These are phyloP conservation scores for Micromussa lordhowensis DNA, from an alignment of 92 coral and sea anemone species.

Conservation along the genomic window DNA sequence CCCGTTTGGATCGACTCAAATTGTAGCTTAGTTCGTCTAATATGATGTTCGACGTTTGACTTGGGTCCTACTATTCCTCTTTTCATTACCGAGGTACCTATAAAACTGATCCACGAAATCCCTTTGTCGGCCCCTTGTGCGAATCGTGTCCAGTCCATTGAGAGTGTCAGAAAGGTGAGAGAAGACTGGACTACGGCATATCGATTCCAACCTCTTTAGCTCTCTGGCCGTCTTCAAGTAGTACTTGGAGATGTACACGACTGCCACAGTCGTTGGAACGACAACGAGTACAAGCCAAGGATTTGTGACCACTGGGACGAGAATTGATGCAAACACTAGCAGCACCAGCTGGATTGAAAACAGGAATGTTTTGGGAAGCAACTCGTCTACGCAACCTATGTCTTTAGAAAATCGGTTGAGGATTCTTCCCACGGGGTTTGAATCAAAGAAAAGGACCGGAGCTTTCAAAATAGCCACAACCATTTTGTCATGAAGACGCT, in stretches of 20 bases:
- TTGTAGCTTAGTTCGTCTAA: too few relatives aligned
- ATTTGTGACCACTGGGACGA: background rate
- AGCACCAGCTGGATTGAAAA: background rate
- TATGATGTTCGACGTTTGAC: too few relatives aligned
- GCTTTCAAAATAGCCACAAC: background rate
- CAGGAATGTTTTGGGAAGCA: background rate
- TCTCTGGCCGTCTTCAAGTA: constrained; percentile 7
- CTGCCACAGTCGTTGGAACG: background rate
- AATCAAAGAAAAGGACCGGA: constrained; percentile 4
- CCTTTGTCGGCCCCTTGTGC: background rate
- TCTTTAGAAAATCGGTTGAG: background rate
- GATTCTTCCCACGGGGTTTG: background rate
- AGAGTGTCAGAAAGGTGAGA: constrained; percentile 11
- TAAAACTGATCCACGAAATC: constrained; percentile 10
- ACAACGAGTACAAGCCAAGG: background rate
- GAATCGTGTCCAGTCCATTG: constrained; percentile 3
- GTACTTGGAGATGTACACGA: background rate
- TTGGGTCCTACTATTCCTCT: too few relatives aligned
- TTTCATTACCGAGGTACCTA: background rate
- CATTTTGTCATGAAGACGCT: background rate
- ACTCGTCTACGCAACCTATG: background rate
- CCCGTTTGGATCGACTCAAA: too few relatives aligned
- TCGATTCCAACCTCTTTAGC: constrained; percentile 1
- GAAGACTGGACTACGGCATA: constrained; percentile 12
- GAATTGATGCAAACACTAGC: background rate